Evolutionary conservation across 2,797 vertebrate species (phyloP), one percentile per base, ranked within the genome.

Genomic region (Trachops cirrhosus): DNA sequence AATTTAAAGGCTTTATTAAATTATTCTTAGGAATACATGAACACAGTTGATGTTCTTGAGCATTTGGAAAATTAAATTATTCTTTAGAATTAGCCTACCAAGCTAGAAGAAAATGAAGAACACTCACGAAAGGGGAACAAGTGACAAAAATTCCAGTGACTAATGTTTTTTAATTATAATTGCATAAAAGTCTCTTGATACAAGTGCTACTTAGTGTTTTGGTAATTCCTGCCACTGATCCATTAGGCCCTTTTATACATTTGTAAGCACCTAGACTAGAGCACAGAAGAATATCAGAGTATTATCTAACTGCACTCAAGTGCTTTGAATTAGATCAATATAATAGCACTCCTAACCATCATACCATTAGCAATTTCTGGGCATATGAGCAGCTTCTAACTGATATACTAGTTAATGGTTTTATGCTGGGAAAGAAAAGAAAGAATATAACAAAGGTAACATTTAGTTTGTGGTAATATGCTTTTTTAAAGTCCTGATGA

Each of bases 151-250:
- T 97, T 85, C 37, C 46, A 96, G 68, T 92, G 87, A 92, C 64
- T 73, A 92, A 87, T 79, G 46, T 9, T 52, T 89, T 97, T 97
- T 78, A 97, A 93, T 96, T 96, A 86, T 94, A 97, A 97, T 96
- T 97, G 79, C 75, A 68, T 94, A 97, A 96, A 83, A 75, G 73
- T 74, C 83, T 94, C 95, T 94, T 96, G 94, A 96, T 64, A 88
- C 14, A 93, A 92, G 67, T 95, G 85, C 84, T 93, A 54, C 6
- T 90, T 95, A 97, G 96, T 41, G 6, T 95, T 94, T 96, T 90
- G 83, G 83, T 96, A 97, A 94, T 88, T 90, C 29, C 48, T 91
- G 46, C 64, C 75, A 6, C 9, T 92, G 87, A 92, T 86, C 70
- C 80, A 83, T 71, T 97, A 89, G 70, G 48, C 71, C 34, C 62